A percentile compares a stretch with the other conserved stretches of the same genome.
Evolutionary conservation across 2,797 vertebrate species (phyloP).

Genomic region (Pseudocheirus occidentalis): DNA sequence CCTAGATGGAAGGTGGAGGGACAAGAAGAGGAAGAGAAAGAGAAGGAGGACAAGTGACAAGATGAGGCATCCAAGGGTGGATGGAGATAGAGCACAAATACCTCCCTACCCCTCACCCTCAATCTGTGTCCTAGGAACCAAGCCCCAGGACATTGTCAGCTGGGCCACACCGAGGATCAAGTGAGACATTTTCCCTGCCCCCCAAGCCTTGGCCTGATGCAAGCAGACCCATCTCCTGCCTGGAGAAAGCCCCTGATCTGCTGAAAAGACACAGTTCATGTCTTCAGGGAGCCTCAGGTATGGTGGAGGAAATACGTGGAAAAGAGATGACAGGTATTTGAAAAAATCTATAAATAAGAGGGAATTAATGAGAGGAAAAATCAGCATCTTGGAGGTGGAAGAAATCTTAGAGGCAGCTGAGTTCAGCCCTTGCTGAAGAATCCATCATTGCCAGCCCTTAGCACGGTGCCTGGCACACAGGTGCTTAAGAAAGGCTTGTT

Average conservation of each 20-base stretch:
- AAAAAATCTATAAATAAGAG: not conserved
- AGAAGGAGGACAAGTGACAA: rapidly evolving
- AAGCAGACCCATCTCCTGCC: not conserved
- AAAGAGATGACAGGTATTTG: not conserved
- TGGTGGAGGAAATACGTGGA: not conserved
- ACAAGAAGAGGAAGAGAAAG: not conserved
- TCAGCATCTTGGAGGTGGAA: not conserved
- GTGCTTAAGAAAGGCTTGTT: not conserved
- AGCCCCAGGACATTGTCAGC: not conserved
- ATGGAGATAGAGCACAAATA: too few relatives aligned
- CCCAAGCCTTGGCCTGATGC: not conserved
- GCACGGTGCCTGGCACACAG: not conserved
- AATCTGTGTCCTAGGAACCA: not conserved
- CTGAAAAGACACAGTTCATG: not conserved
- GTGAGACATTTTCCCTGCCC: not conserved
- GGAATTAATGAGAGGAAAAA: not conserved
- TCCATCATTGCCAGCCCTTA: not conserved
- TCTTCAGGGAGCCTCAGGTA: not conserved
- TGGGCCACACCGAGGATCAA: not conserved
- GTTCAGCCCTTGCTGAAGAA: not conserved
- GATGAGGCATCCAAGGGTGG: too few relatives aligned
- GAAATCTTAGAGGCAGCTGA: not conserved
- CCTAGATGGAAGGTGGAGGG: constrained; percentile 80
- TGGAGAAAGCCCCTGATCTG: not conserved
- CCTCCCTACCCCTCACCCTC: not conserved